phyloP scores from a whole-genome alignment of 2,113 vertebrate species.

The Phaethon lepturus region DNA sequence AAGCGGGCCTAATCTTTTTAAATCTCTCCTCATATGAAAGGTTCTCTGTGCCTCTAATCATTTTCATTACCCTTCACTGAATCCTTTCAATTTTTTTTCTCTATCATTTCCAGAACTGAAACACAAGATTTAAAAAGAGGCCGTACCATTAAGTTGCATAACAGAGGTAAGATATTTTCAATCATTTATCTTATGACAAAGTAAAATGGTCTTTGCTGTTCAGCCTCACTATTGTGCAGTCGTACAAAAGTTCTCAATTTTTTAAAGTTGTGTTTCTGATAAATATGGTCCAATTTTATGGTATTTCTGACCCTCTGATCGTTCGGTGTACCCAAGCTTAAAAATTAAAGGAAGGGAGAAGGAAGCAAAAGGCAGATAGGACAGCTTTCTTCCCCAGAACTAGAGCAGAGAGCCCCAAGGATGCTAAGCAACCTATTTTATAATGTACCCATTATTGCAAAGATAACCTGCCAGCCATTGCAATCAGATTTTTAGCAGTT shows the following conservation, averaged over 20 bases:
- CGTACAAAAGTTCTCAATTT: background rate
- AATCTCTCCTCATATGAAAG: constrained; percentile 33
- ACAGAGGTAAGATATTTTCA: background rate
- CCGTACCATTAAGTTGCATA: background rate
- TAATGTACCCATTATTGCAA: background rate
- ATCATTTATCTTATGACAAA: background rate
- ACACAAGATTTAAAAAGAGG: background rate
- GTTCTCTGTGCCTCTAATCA: background rate
- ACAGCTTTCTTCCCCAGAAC: background rate
- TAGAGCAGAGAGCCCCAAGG: background rate
- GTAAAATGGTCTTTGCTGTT: background rate
- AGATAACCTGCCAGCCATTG: constrained; percentile 28
- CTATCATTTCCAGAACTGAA: constrained; percentile 23
- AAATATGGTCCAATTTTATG: background rate
- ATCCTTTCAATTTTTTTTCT: background rate
- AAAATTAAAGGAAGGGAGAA: background rate
- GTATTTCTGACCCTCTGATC: background rate
- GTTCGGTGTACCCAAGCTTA: background rate
- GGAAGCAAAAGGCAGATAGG: background rate
- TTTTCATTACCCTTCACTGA: constrained; percentile 44
- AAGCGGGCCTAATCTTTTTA: constrained; percentile 33
- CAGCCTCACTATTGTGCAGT: background rate
- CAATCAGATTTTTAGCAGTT: constrained; percentile 33
- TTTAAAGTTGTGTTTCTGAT: background rate
- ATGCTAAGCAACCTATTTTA: constrained; percentile 16